phyloP scores from a whole-genome alignment of 2,888 invertebrate genomes.

The Ypsolopha scabrella region DNA sequence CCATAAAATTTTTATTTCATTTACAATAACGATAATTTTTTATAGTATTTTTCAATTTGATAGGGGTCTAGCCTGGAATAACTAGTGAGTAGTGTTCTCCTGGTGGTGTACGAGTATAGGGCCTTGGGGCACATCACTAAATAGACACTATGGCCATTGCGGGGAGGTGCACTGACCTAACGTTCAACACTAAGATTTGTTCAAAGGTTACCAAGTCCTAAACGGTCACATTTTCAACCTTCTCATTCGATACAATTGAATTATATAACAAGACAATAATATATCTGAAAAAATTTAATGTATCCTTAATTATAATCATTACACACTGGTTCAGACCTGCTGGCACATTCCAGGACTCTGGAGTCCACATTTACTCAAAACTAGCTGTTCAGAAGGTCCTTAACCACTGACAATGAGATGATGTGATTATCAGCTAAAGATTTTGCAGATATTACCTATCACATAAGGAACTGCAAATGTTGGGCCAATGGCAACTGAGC shows the following conservation, averaged over 20 bases:
- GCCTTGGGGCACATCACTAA: constrained; percentile 10
- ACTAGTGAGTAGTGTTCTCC: constrained; percentile 12
- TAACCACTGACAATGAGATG: constrained; percentile 3
- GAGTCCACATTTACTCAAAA: constrained; percentile 34
- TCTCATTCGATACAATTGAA: constrained; percentile 62
- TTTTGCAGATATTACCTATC: no score
- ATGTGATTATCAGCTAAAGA: no score
- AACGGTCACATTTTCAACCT: constrained; percentile 46
- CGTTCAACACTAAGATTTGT: constrained; percentile 52
- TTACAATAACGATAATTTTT: constrained; percentile 61
- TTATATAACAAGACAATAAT: constrained; percentile 71
- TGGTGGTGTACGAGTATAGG: constrained; percentile 9
- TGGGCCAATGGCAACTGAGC: no score
- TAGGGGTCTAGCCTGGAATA: constrained; percentile 35
- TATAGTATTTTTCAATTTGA: constrained; percentile 30
- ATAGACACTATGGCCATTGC: constrained; percentile 30
- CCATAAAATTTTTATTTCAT: constrained; percentile 56
- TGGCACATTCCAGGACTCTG: constrained; percentile 42
- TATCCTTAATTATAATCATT: constrained; percentile 65
- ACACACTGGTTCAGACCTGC: constrained; percentile 61
- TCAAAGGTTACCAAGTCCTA: constrained; percentile 50
- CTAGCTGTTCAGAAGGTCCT: constrained; percentile 42
- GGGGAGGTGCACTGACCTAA: constrained; percentile 49
- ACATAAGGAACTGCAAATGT: no score
- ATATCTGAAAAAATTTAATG: constrained; percentile 68